A percentile compares a stretch with the other conserved stretches of the same genome.
phyloP scores from a whole-genome alignment of 2,797 vertebrate species.

The Paratrypauchen microcephalus region DNA sequence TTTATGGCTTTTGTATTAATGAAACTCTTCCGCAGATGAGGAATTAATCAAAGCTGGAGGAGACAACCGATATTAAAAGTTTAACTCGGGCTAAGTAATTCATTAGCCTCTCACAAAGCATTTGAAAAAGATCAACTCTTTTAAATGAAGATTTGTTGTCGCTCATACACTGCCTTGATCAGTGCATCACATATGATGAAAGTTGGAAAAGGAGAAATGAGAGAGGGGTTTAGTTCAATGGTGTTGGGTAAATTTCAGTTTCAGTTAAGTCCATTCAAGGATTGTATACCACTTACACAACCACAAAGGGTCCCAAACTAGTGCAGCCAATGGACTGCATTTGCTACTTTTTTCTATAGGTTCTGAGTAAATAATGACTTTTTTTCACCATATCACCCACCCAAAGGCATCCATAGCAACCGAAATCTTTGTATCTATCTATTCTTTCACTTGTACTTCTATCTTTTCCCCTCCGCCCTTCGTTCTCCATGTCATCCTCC shows the following conservation, averaged over 20 bases:
- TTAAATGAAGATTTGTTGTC: conserved; percentile 50
- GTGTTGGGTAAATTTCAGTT: neutral
- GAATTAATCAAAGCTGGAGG: conserved; percentile 79
- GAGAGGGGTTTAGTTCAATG: neutral
- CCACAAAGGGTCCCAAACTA: neutral
- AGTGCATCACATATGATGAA: conserved; percentile 24
- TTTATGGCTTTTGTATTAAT: conserved; percentile 79
- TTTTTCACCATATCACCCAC: neutral
- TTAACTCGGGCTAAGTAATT: conserved; percentile 74
- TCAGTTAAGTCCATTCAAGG: neutral
- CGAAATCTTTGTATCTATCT: too few relatives aligned
- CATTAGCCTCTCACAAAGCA: conserved; percentile 63
- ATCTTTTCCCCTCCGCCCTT: neutral
- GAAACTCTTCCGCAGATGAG: conserved; percentile 74
- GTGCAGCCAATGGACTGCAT: neutral
- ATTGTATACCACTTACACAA: neutral
- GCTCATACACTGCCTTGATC: conserved; percentile 42
- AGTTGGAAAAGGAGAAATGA: neutral
- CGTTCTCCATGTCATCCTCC: conserved; percentile 15
- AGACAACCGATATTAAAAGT: conserved; percentile 81
- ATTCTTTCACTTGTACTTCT: neutral
- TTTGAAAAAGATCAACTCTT: conserved; percentile 69
- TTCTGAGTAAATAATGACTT: neutral
- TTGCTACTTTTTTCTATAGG: neutral
- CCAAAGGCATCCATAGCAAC: too few relatives aligned